phyloP scores from a whole-genome alignment of 2,888 invertebrate species.

The Pyrochroa serraticornis region DNA sequence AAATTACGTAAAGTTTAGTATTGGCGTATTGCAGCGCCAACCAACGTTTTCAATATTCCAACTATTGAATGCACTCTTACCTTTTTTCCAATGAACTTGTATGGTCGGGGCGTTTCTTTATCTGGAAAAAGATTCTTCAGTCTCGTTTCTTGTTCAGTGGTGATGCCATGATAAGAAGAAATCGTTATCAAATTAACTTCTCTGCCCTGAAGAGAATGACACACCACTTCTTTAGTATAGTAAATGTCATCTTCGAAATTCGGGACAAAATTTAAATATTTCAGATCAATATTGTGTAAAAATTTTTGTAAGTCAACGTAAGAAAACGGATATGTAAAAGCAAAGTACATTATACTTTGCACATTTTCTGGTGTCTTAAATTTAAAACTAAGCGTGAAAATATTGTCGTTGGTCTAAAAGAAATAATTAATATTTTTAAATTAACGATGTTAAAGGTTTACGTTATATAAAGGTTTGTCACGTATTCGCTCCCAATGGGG shows the following conservation, averaged over 20 bases:
- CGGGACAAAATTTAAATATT: conserved; percentile 58
- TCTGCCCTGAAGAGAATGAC: conserved; percentile 78
- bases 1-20: too few relatives aligned
- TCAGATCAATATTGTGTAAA: conserved; percentile 71
- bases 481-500: conserved; percentile 84
- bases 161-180: conserved; percentile 79
- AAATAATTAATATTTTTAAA: background rate
- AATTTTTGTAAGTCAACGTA: conserved; percentile 81
- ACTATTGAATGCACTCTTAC: conserved; percentile 57
- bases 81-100: conserved; percentile 79
- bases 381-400: conserved; percentile 77
- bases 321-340: conserved; percentile 90
- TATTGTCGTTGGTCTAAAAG: conserved; percentile 71
- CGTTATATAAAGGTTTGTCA: conserved; percentile 78
- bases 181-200: conserved; percentile 84
- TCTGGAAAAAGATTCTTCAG: conserved; percentile 78
- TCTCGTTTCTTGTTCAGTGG: conserved; percentile 72
- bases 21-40: too few relatives aligned
- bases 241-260: conserved; percentile 73
- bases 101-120: conserved; percentile 68
- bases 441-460: conserved; percentile 56
- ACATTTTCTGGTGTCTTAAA: conserved; percentile 73
- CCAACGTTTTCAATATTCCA: too few relatives aligned
- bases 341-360: conserved; percentile 80
- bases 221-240: conserved; percentile 81